These are phyloP conservation scores for Leptopilina boulardi DNA, from an alignment of 1,140 invertebrate species.

Conservation along the genomic window DNA sequence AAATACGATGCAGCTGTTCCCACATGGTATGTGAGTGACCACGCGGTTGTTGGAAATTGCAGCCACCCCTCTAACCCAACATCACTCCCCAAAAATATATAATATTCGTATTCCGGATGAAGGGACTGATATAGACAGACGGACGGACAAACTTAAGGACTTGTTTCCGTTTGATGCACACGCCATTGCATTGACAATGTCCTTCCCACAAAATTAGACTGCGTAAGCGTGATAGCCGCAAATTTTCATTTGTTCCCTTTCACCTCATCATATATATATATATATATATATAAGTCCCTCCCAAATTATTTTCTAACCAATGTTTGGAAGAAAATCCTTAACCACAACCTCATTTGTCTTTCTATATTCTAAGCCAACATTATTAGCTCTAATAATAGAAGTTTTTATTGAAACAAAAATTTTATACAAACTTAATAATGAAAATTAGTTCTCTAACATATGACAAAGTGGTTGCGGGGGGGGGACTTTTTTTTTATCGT, in stretches of 20 bases:
- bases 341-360: not conserved
- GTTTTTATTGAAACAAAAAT: not conserved
- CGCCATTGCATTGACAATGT: slow-evolving; percentile 48
- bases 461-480: not conserved
- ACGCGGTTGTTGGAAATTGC: slow-evolving; percentile 56
- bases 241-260: slow-evolving; percentile 27
- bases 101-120: slow-evolving; percentile 57
- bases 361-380: not conserved
- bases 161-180: slow-evolving; percentile 64
- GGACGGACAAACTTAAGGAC: slow-evolving; percentile 53
- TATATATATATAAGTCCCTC: not conserved
- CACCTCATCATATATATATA: not conserved
- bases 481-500: not conserved
- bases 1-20: slow-evolving; percentile 72
- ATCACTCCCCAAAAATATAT: slow-evolving; percentile 63
- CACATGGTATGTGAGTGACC: slow-evolving; percentile 54
- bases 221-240: slow-evolving; percentile 15
- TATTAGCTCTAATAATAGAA: not conserved
- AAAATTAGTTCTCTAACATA: slow-evolving; percentile 1
- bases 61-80: slow-evolving; percentile 60
- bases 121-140: slow-evolving; percentile 57
- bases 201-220: slow-evolving; percentile 15
- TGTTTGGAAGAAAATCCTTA: not conserved
- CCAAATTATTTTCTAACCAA: slow-evolving; percentile 14
- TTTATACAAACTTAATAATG: not conserved